These are phyloP conservation scores for Bombus consobrinus DNA, from an alignment of 1,140 invertebrate species.

Conservation along the genomic window DNA sequence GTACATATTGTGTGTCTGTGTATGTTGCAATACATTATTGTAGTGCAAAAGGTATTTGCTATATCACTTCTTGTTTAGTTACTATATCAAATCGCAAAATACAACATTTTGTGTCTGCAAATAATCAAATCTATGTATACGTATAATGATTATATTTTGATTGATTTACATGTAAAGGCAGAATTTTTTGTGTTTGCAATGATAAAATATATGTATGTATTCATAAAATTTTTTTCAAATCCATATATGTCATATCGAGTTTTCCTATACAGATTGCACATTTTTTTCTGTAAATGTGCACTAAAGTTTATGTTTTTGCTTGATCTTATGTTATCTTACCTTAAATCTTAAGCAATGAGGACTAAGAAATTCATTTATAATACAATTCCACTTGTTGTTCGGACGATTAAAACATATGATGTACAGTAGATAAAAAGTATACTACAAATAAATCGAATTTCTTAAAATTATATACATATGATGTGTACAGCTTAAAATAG, in stretches of 20 bases:
- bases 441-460: slow-evolving; percentile 8
- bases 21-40: slow-evolving; percentile 8
- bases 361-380: slow-evolving; percentile 17
- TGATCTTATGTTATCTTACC: not conserved
- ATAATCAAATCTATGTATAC: slow-evolving; percentile 20
- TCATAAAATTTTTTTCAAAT: slow-evolving; percentile 38
- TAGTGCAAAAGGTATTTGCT: slow-evolving; percentile 37
- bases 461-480: not conserved
- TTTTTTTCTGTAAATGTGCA: not conserved
- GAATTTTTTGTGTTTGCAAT: slow-evolving; percentile 27
- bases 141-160: slow-evolving; percentile 43
- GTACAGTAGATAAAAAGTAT: not conserved
- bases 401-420: not conserved
- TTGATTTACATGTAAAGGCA: slow-evolving; percentile 43
- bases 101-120: slow-evolving; percentile 27
- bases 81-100: slow-evolving; percentile 35
- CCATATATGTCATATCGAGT: slow-evolving; percentile 27
- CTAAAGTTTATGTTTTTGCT: not conserved
- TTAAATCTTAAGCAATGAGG: slow-evolving; percentile 14
- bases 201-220: slow-evolving; percentile 50
- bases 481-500: not conserved
- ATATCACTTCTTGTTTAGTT: slow-evolving; percentile 33
- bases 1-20: slow-evolving; percentile 4
- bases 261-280: slow-evolving; percentile 32
- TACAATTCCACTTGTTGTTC: slow-evolving; percentile 20